Base-by-base conservation (phyloP, 2,113 vertebrate genomes). In the Miniopterus natalensis region DNA sequence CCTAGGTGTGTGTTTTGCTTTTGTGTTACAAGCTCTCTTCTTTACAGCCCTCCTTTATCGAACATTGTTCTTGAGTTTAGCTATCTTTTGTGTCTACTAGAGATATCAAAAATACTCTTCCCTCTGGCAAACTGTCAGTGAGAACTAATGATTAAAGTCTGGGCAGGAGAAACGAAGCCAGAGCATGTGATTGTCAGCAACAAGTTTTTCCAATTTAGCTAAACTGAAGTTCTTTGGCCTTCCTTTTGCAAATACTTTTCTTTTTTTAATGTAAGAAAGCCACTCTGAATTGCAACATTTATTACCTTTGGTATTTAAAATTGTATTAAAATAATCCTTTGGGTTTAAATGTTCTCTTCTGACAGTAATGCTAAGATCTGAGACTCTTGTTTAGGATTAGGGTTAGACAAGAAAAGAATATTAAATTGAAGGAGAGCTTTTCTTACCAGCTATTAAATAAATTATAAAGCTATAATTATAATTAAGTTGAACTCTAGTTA, bases 271-370 rank as follows among this genome's bases (percentile, higher is more conserved):
- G 7, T 49, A 61, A 51, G 49, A 85, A 90, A 63, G 31, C 31
- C 11, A 8, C 31, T 86, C 23, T 88, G 45, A 84, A 71, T 83
- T 88, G 8, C 42, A 83, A 55, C 29, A 45, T 40, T 63, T 93
- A 80, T 84, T 84, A 70, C 49, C 63, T 92, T 61, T 74, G 40
- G 8, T 84, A 71, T 75, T 95, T 94, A 85, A 93, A 47, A 85
- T 40, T 86, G 42, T 68, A 47, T 71, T 90, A 59, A 88, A 92
- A 65, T 77, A 95, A 94, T 78, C 23, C 18, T 91, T 84, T 94
- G 66, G 21, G 18, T 88, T 90, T 93, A 88, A 90, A 81, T 92
- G 31, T 63, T 96, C 21, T 85, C 74, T 90, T 92, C 17, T 40
- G 11, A 78, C 27, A 51, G 20, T 86, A 89, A 77, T 73, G 47